Evolutionary conservation across 2,113 vertebrate genomes (phyloP), one percentile per base, ranked within the genome.

Genomic region (Benitochromis conjunctus): DNA sequence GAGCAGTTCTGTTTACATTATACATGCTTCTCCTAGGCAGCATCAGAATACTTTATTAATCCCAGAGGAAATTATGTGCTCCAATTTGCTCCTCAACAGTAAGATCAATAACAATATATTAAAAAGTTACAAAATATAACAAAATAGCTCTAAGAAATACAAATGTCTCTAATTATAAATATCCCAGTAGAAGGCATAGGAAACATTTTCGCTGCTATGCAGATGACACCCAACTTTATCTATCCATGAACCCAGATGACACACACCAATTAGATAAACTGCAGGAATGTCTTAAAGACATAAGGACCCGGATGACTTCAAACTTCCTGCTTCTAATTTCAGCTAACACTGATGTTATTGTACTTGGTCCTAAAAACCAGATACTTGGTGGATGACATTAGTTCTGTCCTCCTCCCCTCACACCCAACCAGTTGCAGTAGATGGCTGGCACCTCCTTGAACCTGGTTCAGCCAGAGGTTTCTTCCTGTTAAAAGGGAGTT

Each of bases 371-470:
- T 51, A 51, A 18, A 18, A 18, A 4, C 7, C 48, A 51, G 48
- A 51, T 51, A 18, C 48, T 51, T 51, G 16, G 1, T 56, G 54
- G 21, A 24, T 56, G 21, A 21, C 21, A 56, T 34, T 34, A 34
- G 34, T 34, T 34, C 34, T 6, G 31, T 24, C 54, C 13, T 24
- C 54, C 54, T 56, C 54, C 11, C 11, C 54, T 56, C 11, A 0
- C 0, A 21, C 54, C 11, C 21, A 56, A 56, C 54, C 55, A 56
- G 1, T 56, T 0, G 21, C 11, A 56, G 1, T 21, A 56, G 21
- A 56, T 56, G 55, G 54, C 55, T 21, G 11, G 21, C 55, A 11
- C 54, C 11, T 26, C 55, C 21, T 21, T 56, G 55, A 13, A 11
- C 55, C 0, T 26, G 6, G 55, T 56, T 56, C 21, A 56, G 55